Base-by-base conservation (phyloP, 2,797 vertebrate species). In the Schizopygopsis malacanthus region DNA sequence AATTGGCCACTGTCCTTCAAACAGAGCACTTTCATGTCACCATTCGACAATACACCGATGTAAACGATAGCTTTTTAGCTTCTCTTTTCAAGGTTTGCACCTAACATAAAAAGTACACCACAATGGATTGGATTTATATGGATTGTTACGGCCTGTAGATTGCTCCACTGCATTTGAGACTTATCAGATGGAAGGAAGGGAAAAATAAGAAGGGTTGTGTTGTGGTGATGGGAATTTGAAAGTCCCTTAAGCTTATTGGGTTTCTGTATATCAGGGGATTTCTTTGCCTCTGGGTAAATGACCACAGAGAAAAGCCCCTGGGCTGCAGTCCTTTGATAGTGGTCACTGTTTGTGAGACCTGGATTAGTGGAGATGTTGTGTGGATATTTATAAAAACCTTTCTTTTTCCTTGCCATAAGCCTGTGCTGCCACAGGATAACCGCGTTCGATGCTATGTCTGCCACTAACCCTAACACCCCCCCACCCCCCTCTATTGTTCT, bases 401-500 rank as follows among this genome's bases (percentile, higher is more conserved):
- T 90, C 43, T 91, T 94, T 93, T 93, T 89, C 91, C 91, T 90
- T 90, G 91, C 88, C 90, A 92, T 88, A 90, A 91, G 91, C 93
- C 89, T 92, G 39, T 50, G 84, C 72, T 83, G 88, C 90, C 83
- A 73, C 83, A 73, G 91, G 91, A 94, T 93, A 75, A 75, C 56
- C 96, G 91, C 88, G 87, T 93, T 93, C 90, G 90, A 90, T 95
- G 94, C 94, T 94, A 94, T 84, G 88, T 93, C 90, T 90, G 93
- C 90, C 89, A 81, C 89, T 83, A 89, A 84, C 91, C 91, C 86
- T 83, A 85, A 89, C 83, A 87, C 47, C 83, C 90, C 89, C 91
- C 87, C 20, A 43, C 82, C 90, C 89, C 91, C 87, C 28, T 43
- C 37, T 71, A 90, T 93, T 93, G 88, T 94, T 95, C 93, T 94